These are phyloP conservation scores for Seira musarum DNA, from an alignment of 2,888 invertebrate genomes.

Conservation along the genomic window DNA sequence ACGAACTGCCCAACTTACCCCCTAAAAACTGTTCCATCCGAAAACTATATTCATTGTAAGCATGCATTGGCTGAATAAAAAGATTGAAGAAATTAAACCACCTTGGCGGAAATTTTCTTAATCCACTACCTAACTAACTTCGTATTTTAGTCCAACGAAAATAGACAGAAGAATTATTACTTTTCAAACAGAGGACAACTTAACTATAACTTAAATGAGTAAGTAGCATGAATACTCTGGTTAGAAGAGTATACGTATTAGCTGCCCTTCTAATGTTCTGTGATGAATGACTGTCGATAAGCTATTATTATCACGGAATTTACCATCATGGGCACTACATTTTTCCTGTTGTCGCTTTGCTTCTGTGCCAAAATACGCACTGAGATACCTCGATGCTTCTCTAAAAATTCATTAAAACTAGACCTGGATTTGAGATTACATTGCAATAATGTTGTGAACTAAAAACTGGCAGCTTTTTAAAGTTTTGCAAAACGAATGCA, in stretches of 20 bases:
- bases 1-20: background rate
- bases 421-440: no score
- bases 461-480: no score
- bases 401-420: no score
- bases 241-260: no score
- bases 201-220: conserved; percentile 22
- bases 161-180: background rate
- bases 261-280: background rate
- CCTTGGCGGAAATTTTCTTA: background rate
- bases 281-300: background rate
- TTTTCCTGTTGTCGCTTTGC: background rate
- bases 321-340: no score
- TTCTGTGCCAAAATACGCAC: background rate
- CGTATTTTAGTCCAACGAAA: background rate
- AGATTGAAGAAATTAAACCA: background rate
- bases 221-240: background rate
- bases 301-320: background rate
- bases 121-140: background rate
- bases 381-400: no score
- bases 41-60: background rate
- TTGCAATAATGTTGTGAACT: no score
- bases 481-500: no score
- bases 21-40: background rate
- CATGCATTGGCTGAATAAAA: background rate
- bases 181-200: conserved; percentile 27